phyloP scores from a whole-genome alignment of 2,797 vertebrate species.

The Karalla daura region DNA sequence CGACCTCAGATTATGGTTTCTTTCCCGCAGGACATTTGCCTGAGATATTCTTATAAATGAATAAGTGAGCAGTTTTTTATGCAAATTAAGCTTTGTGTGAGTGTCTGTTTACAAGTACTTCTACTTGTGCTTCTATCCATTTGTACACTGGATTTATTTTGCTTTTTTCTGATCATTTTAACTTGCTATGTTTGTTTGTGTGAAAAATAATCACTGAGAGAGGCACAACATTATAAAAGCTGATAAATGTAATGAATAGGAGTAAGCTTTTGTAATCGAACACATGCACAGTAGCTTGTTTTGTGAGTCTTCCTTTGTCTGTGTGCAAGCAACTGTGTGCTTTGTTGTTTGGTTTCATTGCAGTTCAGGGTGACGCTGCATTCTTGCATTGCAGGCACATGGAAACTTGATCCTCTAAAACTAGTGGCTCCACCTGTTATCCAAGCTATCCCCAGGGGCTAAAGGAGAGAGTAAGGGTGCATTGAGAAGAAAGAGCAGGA shows the following conservation, averaged over 20 bases:
- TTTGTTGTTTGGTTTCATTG: conserved; percentile 58
- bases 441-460: conserved; percentile 70
- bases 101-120: not conserved
- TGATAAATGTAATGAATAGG: conserved; percentile 34
- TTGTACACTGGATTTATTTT: not conserved
- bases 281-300: conserved; percentile 10
- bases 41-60: too few species aligned
- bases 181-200: conserved; percentile 1
- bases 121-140: not conserved
- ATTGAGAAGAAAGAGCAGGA: conserved; percentile 58
- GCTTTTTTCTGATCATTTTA: conserved; percentile 4
- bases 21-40: too few species aligned
- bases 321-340: not conserved
- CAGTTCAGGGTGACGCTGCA: conserved; percentile 56
- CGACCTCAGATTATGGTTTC: too few species aligned
- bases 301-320: not conserved
- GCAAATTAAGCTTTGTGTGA: not conserved
- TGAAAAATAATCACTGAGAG: conserved; percentile 31
- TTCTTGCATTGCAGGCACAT: conserved; percentile 70
- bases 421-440: conserved; percentile 76
- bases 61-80: too few species aligned
- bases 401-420: conserved; percentile 71
- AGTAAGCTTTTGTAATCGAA: conserved; percentile 33
- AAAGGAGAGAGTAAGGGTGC: conserved; percentile 55
- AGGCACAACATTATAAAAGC: conserved; percentile 32